Base-by-base conservation (phyloP, 2,888 invertebrate genomes). In the Myopa tessellatipennis region DNA sequence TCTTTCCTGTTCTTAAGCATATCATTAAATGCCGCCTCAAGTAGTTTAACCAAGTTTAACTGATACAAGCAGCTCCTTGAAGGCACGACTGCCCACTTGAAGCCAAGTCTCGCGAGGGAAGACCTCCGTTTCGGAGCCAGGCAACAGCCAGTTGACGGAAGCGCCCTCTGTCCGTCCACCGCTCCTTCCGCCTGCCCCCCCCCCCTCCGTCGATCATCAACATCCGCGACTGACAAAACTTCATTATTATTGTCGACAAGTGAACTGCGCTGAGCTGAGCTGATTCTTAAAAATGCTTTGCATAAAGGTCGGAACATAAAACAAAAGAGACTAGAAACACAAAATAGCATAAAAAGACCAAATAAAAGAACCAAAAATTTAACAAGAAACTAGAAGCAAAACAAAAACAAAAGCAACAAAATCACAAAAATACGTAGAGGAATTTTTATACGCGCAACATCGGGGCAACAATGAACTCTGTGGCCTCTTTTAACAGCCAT, bases 391-490 rank as follows among this genome's bases (percentile, higher is more conserved):
- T 55, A 55, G 16, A 55, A 60, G 4, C 52, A 14, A 52, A 70
- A 52, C 18, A 70, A 70, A 55, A 18, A 8, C 4, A 52, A 50
- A 50, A n/a, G 5, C 14, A 26, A 61, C n/a, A 26, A n/a, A 61
- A 26, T 40, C 40, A 18, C 18, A 68, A 45, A 68, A 68, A 45
- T 18, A 69, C 16, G 68, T 40, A 69, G 10, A 50, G 18, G 45
- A 36, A 69, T 60, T n/a, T 36, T 5, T 68, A 38, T 10, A 67
- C 58, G 38, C 68, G 67, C 67, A 45, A 78, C 78, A 80, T 79
- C 81, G 81, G 81, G 82, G 80, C 81, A 81, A 82, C 80, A 81
- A 81, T 80, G 81, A 82, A 82, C 81, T 81, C 79, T 81, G 80
- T 81, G 82, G 81, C 80, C 81, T 79, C 80, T 79, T 82, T 81